A percentile compares a stretch with the other conserved stretches of the same genome.
Conservation (phyloP, 2,888 invertebrate genomes). For the Cephus spinipes region DNA sequence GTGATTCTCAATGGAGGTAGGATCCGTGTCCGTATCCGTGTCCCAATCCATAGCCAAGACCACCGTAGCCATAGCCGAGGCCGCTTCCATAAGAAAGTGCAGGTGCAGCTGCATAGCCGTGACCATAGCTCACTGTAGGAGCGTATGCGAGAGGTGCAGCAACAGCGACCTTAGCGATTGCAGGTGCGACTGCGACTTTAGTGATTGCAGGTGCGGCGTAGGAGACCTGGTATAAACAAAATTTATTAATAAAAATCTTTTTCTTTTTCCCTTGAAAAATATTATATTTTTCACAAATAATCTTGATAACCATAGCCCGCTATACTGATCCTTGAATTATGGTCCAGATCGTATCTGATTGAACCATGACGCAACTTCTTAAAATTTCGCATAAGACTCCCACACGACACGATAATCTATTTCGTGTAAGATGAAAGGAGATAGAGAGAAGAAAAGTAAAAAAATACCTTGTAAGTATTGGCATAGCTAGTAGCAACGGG, state of each 20-base stretch:
- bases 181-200: conserved; percentile 33
- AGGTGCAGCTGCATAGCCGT: conserved; percentile 28
- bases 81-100: conserved; percentile 34
- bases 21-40: conserved; percentile 31
- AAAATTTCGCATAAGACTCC: too few species aligned
- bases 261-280: too few species aligned
- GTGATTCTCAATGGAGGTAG: background rate
- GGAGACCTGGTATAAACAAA: conserved; percentile 29
- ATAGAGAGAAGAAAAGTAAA: too few species aligned
- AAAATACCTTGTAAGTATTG: conserved; percentile 55
- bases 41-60: conserved; percentile 38
- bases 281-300: too few species aligned
- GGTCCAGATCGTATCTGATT: too few species aligned
- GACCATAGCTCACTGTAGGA: conserved; percentile 36
- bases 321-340: too few species aligned
- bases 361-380: too few species aligned
- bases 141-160: conserved; percentile 39
- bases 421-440: too few species aligned
- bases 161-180: conserved; percentile 44
- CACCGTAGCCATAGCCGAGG: conserved; percentile 49
- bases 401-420: too few species aligned
- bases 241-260: too few species aligned
- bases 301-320: too few species aligned
- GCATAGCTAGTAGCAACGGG: conserved; percentile 56
- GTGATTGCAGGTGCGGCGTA: conserved; percentile 45